Evolutionary conservation across 2,797 vertebrate genomes (phyloP), one percentile per base, ranked within the genome.

Genomic region (Botia almorhae): DNA sequence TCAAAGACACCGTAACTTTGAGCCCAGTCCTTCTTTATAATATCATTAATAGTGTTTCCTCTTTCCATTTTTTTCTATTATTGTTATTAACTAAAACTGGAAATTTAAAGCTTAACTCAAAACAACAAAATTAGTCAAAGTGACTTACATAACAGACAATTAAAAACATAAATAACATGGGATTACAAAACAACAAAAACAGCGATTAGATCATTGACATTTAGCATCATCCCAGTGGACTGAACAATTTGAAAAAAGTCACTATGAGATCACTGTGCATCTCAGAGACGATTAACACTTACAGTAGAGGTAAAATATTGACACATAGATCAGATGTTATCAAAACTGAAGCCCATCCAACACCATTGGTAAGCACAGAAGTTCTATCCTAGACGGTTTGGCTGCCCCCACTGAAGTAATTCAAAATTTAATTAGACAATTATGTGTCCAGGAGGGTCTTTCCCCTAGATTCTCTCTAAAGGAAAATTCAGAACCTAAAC

Each of bases 311-410:
- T 85, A 76, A 87, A 83, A 83, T 85, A 87, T 81, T 85, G 83
- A 80, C 76, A 80, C 83, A 85, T 85, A 85, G 83, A 87, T 87
- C 82, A 87, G 83, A 81, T 82, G 85, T 87, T 87, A 87, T 87
- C 85, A 87, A 85, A 87, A 73, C 85, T 87, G 83, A 87, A 87
- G 83, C 69, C 36, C 64, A n/a, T 87, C 85, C 85, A 87, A 75
- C 79, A 81, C 78, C 82, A 83, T 74, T 87, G 85, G 85, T 83
- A 87, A 85, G 83, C 76, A 36, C 29, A 64, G 77, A 76, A 80
- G 67, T 83, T 76, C 82, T 77, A 80, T 84, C 64, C 81, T 76
- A 85, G 85, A 85, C 83, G 33, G 64, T 82, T 87, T 87, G 85
- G 85, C 85, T 74, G 81, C 75, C 85, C 83, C 83, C 83, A 74